Percentiles rank a stretch among this genome's conserved stretches.
phyloP scores from a whole-genome alignment of 2,797 vertebrate genomes.

The Melanotaenia parkinsoni region DNA sequence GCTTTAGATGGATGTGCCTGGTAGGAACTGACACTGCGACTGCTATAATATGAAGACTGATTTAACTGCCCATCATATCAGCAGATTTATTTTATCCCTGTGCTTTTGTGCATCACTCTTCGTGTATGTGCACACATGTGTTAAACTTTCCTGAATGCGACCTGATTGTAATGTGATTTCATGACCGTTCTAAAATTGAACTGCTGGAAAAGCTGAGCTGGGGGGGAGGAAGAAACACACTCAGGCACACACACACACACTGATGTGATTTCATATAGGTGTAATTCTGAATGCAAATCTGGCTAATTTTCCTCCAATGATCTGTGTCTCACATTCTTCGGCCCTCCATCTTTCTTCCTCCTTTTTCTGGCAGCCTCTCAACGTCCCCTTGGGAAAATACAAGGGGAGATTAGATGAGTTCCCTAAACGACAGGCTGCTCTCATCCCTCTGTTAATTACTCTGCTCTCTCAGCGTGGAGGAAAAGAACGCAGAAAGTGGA shows the following conservation, averaged over 20 bases:
- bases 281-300: constrained; percentile 7
- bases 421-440: constrained; percentile 34
- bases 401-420: constrained; percentile 43
- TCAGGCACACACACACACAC: neutral
- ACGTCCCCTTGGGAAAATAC: constrained; percentile 27
- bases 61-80: constrained; percentile 67
- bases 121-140: constrained; percentile 13
- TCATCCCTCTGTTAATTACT: constrained; percentile 57
- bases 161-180: constrained; percentile 51
- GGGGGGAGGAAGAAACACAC: constrained; percentile 6
- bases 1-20: constrained; percentile 56
- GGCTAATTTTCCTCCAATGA: constrained; percentile 12
- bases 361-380: constrained; percentile 7
- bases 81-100: constrained; percentile 31
- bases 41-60: constrained; percentile 62
- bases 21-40: constrained; percentile 35
- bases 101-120: constrained; percentile 9
- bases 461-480: constrained; percentile 29
- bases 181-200: constrained; percentile 37
- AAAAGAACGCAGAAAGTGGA: constrained; percentile 2
- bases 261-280: neutral
- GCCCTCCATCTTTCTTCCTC: neutral
- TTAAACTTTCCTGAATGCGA: constrained; percentile 42
- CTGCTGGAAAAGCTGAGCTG: constrained; percentile 23
- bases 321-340: constrained; percentile 1